phyloP scores from a whole-genome alignment of 2,797 vertebrate genomes.

The Parauchenoglanis ngamensis region DNA sequence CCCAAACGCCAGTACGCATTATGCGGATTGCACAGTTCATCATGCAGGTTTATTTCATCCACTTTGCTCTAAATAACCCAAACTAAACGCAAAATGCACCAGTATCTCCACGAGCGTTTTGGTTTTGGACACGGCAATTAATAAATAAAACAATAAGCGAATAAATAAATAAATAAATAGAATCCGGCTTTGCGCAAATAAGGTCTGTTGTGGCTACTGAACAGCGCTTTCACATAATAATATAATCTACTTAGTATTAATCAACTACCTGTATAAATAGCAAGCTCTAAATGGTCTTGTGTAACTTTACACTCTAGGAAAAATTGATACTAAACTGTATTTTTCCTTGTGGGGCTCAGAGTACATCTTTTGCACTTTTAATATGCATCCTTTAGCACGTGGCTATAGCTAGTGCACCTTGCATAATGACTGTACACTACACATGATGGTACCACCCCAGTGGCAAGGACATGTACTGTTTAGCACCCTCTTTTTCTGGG shows the following conservation, averaged over 20 bases:
- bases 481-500: background rate
- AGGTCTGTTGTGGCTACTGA: background rate
- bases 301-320: background rate
- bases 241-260: background rate
- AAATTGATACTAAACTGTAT: background rate
- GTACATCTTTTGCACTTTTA: background rate
- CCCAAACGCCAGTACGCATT: background rate
- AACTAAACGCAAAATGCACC: background rate
- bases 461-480: background rate
- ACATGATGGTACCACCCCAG: background rate
- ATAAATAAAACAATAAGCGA: background rate
- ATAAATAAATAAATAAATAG: background rate
- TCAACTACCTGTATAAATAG: background rate
- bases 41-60: background rate
- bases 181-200: background rate
- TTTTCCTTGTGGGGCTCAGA: background rate
- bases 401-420: background rate
- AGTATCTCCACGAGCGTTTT: background rate
- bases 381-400: background rate
- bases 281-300: background rate
- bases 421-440: background rate
- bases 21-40: background rate
- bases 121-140: background rate
- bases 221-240: background rate
- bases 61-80: background rate